Evolutionary conservation across 2,888 invertebrate species (phyloP).

Genomic region (Nemotelus nigrinus): DNA sequence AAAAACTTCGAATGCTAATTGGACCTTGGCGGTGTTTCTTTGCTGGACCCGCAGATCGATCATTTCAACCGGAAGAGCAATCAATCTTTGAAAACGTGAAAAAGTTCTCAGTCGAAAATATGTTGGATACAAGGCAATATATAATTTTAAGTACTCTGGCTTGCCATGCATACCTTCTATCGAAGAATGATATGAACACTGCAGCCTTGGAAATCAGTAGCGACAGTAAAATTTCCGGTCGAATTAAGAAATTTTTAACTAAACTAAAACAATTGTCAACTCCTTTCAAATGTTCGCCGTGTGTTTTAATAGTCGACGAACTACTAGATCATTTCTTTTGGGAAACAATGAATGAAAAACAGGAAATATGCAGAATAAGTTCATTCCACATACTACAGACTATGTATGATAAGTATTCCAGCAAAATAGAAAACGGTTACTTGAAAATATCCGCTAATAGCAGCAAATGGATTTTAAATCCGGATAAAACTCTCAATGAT

Average conservation of each 20-base stretch:
- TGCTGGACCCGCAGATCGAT: slow-evolving; percentile 1
- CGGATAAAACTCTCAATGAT: slow-evolving; percentile 63
- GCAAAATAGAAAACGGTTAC: slow-evolving; percentile 58
- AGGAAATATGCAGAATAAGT: slow-evolving; percentile 61
- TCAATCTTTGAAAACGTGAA: neutral
- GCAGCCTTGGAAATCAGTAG: neutral
- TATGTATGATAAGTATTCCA: slow-evolving; percentile 57
- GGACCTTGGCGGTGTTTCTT: slow-evolving; percentile 44
- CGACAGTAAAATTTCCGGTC: neutral
- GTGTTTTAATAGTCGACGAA: slow-evolving; percentile 62
- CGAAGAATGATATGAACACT: neutral
- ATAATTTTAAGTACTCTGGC: slow-evolving; percentile 14
- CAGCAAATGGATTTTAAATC: slow-evolving; percentile 61
- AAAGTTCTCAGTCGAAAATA: slow-evolving; percentile 2
- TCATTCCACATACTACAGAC: slow-evolving; percentile 61
- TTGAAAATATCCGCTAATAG: slow-evolving; percentile 55
- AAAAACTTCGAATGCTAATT: slow-evolving; percentile 8
- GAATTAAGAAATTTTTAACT: slow-evolving; percentile 4
- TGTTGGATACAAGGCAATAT: slow-evolving; percentile 2
- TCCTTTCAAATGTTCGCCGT: slow-evolving; percentile 55
- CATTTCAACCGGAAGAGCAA: neutral
- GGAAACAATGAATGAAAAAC: slow-evolving; percentile 61
- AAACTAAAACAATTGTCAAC: neutral
- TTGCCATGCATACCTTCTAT: neutral
- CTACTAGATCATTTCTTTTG: slow-evolving; percentile 63